A percentile compares a stretch with the other conserved stretches of the same genome.
Evolutionary conservation across 2,888 invertebrate genomes (phyloP).

Genomic region (Mythimna loreyi): DNA sequence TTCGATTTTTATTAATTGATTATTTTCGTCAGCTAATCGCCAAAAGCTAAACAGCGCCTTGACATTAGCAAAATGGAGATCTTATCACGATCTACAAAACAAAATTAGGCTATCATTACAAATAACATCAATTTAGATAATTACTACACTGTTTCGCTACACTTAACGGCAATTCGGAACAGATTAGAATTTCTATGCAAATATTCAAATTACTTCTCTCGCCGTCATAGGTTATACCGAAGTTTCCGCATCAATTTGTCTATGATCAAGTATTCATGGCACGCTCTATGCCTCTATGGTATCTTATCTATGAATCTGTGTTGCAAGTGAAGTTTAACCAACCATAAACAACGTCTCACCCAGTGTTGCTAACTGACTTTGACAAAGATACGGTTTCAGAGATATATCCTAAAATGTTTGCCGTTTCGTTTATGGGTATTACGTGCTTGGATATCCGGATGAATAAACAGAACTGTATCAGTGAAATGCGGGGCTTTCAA

Average conservation of each 20-base stretch:
- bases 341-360: constrained; percentile 20
- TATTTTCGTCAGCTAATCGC: constrained; percentile 29
- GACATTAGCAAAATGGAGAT: constrained; percentile 32
- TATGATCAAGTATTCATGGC: constrained; percentile 58
- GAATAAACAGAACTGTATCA: constrained; percentile 2
- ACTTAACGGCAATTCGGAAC: constrained; percentile 11
- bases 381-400: constrained; percentile 23
- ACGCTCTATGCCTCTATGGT: constrained; percentile 43
- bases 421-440: constrained; percentile 19
- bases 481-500: constrained; percentile 3
- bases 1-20: not conserved
- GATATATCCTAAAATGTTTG: constrained; percentile 12
- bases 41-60: constrained; percentile 17
- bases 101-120: constrained; percentile 13
- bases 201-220: constrained; percentile 36
- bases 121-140: constrained; percentile 29
- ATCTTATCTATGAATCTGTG: constrained; percentile 54
- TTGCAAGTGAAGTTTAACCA: constrained; percentile 19
- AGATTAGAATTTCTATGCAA: constrained; percentile 37
- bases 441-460: constrained; percentile 23
- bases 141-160: constrained; percentile 16
- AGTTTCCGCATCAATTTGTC: constrained; percentile 59
- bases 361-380: constrained; percentile 33
- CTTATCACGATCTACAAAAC: constrained; percentile 20
- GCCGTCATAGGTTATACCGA: constrained; percentile 22